Percentiles rank a stretch among this genome's conserved stretches.
Conservation (phyloP, 2,113 vertebrate genomes). For the Pipra filicauda region DNA sequence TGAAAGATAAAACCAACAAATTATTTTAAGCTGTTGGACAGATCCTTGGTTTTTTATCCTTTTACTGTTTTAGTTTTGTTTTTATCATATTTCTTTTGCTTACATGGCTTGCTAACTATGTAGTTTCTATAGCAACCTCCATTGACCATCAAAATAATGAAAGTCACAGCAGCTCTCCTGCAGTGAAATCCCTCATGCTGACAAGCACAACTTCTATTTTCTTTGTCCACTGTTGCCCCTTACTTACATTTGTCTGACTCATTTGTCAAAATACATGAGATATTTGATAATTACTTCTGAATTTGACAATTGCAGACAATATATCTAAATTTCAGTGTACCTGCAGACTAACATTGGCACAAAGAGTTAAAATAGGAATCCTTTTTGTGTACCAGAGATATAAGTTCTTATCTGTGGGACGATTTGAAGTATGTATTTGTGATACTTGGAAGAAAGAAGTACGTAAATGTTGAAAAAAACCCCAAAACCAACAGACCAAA, state of each 20-base stretch:
- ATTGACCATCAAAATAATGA: constrained; percentile 75
- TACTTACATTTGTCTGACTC: constrained; percentile 52
- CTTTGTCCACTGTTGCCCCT: constrained; percentile 66
- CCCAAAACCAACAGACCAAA: neutral
- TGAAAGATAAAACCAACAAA: constrained; percentile 45
- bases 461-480: neutral
- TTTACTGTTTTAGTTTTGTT: constrained; percentile 20
- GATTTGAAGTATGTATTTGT: neutral
- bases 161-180: constrained; percentile 71
- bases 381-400: constrained; percentile 25
- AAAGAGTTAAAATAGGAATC: constrained; percentile 12
- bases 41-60: constrained; percentile 12
- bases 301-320: constrained; percentile 55
- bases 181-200: constrained; percentile 75
- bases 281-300: constrained; percentile 62
- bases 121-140: constrained; percentile 83
- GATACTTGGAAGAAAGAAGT: constrained; percentile 36
- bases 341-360: neutral
- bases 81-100: constrained; percentile 67
- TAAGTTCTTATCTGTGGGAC: constrained; percentile 16
- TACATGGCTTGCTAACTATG: constrained; percentile 65
- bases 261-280: constrained; percentile 60
- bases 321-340: neutral
- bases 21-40: constrained; percentile 15
- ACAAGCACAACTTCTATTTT: constrained; percentile 69